Evolutionary conservation across 2,888 invertebrate genomes (phyloP).

Genomic region (Prosapia bicincta): DNA sequence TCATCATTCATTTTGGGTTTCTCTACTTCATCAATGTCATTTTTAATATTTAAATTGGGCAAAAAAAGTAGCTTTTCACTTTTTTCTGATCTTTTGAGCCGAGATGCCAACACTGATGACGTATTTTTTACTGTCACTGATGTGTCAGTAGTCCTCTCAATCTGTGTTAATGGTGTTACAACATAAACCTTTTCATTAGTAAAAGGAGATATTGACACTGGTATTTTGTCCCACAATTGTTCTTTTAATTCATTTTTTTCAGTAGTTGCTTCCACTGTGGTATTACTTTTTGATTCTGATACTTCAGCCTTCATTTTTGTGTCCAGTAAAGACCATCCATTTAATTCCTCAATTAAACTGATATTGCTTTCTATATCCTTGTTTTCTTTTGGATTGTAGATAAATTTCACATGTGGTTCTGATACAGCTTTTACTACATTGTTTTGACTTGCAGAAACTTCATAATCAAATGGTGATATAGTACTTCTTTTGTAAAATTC

Average conservation of each 20-base stretch:
- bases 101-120: constrained; percentile 7
- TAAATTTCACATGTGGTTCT: constrained; percentile 19
- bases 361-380: constrained; percentile 16
- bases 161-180: constrained; percentile 63
- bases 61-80: neutral
- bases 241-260: constrained; percentile 44
- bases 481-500: neutral
- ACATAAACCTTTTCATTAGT: constrained; percentile 79
- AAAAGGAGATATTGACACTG: constrained; percentile 68
- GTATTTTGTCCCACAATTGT: constrained; percentile 62
- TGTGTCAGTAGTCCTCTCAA: neutral
- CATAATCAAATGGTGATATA: constrained; percentile 23
- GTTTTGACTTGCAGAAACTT: constrained; percentile 36
- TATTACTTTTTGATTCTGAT: neutral
- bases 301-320: constrained; percentile 26
- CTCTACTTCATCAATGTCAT: neutral
- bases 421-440: constrained; percentile 31
- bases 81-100: constrained; percentile 11
- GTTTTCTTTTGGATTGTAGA: constrained; percentile 1
- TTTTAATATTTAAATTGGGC: neutral
- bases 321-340: constrained; percentile 37
- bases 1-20: neutral
- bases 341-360: constrained; percentile 13
- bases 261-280: constrained; percentile 33
- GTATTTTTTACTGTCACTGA: neutral